Evolutionary conservation across 2,888 invertebrate genomes (phyloP).

Genomic region (Hyppa rectilinea): DNA sequence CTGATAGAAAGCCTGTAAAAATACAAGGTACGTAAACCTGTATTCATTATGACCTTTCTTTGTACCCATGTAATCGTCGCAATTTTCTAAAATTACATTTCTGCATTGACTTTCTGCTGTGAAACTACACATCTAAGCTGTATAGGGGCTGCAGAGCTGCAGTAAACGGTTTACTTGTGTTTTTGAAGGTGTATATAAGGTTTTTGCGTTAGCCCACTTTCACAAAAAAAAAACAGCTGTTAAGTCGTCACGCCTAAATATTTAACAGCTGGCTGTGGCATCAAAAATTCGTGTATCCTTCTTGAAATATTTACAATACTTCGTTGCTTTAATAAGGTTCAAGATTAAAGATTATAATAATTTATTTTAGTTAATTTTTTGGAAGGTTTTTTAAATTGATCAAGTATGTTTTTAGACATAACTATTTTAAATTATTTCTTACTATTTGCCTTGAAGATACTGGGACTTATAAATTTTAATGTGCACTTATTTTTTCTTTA

Average conservation of each 20-base stretch:
- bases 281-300: slow-evolving; percentile 11
- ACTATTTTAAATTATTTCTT: not conserved
- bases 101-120: slow-evolving; percentile 45
- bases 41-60: slow-evolving; percentile 81
- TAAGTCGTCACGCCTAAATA: slow-evolving; percentile 80
- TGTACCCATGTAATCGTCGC: slow-evolving; percentile 79
- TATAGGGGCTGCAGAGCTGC: slow-evolving; percentile 26
- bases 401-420: not conserved
- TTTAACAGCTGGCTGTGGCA: slow-evolving; percentile 78
- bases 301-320: not conserved
- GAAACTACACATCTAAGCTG: slow-evolving; percentile 17
- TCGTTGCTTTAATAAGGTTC: not conserved
- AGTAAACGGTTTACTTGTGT: slow-evolving; percentile 46
- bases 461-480: not conserved
- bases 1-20: slow-evolving; percentile 56
- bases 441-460: not conserved
- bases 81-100: slow-evolving; percentile 68
- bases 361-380: not conserved
- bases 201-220: slow-evolving; percentile 79
- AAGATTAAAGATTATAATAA: not conserved
- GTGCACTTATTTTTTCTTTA: not conserved
- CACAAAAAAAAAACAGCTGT: slow-evolving; percentile 83
- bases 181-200: slow-evolving; percentile 42
- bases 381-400: not conserved
- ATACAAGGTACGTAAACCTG: slow-evolving; percentile 73